Conservation (phyloP, 2,113 vertebrate genomes). For the Aramus guarauna region DNA sequence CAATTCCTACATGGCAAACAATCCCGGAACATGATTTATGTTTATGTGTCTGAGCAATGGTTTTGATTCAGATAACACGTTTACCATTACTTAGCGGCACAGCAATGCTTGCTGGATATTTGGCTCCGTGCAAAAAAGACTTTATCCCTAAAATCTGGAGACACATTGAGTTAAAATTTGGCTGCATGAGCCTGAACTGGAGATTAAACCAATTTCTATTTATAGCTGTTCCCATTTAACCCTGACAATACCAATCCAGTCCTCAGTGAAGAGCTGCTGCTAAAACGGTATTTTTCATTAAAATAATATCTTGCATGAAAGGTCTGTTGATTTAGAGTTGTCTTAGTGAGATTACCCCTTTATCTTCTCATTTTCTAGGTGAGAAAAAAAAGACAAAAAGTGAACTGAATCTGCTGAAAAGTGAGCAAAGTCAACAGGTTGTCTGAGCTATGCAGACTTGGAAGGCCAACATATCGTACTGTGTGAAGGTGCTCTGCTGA, state of each 20-base stretch:
- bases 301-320: background rate
- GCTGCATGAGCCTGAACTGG: background rate
- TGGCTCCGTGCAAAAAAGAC: background rate
- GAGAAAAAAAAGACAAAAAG: background rate
- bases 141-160: background rate
- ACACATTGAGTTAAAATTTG: accelerated
- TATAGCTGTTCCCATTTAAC: background rate
- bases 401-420: background rate
- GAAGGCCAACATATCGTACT: background rate
- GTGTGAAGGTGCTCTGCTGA: accelerated
- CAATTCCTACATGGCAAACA: accelerated
- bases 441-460: background rate
- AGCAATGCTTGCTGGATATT: accelerated
- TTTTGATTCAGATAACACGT: background rate
- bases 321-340: background rate
- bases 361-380: background rate
- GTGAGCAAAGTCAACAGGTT: background rate
- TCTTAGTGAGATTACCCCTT: background rate
- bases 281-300: background rate
- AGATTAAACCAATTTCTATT: background rate
- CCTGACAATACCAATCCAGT: background rate
- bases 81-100: background rate
- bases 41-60: accelerated
- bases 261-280: background rate
- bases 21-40: accelerated